These are phyloP conservation scores for Julus scanicus DNA, from an alignment of 2,888 invertebrate genomes.

Conservation along the genomic window DNA sequence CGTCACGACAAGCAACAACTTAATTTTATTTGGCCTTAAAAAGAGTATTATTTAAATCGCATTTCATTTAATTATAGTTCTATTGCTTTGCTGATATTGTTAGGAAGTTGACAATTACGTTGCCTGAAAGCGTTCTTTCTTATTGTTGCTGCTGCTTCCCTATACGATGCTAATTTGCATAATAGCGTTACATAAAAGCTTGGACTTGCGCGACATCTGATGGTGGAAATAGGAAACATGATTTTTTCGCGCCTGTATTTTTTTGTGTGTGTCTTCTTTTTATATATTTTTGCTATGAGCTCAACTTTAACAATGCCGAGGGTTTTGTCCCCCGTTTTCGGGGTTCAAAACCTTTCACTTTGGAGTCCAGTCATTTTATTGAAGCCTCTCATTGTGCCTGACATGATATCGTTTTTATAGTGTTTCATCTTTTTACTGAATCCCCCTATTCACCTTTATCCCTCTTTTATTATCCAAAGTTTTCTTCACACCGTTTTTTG, in stretches of 20 bases:
- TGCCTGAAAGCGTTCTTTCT: constrained; percentile 3
- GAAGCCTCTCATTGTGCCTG: background rate
- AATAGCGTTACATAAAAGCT: background rate
- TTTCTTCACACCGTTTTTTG: background rate
- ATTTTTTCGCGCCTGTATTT: background rate
- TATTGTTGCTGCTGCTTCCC: background rate
- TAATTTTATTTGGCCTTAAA: background rate
- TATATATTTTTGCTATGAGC: background rate
- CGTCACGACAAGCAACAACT: background rate
- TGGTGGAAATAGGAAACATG: background rate
- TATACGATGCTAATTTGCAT: background rate
- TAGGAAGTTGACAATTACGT: background rate
- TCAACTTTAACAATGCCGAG: background rate
- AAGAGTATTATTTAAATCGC: background rate
- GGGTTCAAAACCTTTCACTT: background rate
- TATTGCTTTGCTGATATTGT: background rate
- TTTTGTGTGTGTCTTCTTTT: background rate
- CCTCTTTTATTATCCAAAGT: background rate
- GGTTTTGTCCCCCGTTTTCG: background rate
- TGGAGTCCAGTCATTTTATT: background rate
- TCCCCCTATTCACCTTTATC: background rate
- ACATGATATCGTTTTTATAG: background rate
- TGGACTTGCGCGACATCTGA: background rate
- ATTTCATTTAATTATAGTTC: background rate
- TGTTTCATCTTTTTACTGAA: background rate